Percentiles rank a stretch among this genome's conserved stretches.
These are phyloP conservation scores for Allolobophora icterica DNA, from an alignment of 2,888 invertebrate genomes.

Conservation along the genomic window DNA sequence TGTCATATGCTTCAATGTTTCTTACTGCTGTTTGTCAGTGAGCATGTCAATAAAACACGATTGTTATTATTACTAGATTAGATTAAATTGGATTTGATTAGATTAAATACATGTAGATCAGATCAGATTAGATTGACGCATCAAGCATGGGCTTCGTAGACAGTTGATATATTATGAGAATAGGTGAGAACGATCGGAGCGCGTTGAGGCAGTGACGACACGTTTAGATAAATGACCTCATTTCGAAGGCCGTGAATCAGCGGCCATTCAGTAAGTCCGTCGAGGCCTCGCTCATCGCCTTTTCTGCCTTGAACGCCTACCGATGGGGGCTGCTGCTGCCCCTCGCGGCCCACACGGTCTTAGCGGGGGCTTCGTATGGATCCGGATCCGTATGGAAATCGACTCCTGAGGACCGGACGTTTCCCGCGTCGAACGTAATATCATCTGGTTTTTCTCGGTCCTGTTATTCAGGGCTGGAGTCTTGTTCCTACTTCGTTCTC, in stretches of 20 bases:
- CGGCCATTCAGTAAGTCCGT: not conserved
- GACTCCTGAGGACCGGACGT: not conserved
- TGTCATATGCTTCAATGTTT: too few species aligned
- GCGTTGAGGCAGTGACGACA: not conserved
- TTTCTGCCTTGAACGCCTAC: constrained; percentile 2
- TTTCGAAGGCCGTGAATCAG: not conserved
- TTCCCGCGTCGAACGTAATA: not conserved
- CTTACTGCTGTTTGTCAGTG: too few species aligned
- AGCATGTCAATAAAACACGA: too few species aligned
- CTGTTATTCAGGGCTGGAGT: not conserved
- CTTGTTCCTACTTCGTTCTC: not conserved
- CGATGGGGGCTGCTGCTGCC: not conserved
- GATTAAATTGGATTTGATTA: too few species aligned
- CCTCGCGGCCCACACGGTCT: not conserved
- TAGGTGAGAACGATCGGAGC: too few species aligned
- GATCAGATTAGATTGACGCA: too few species aligned
- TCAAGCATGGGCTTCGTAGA: too few species aligned
- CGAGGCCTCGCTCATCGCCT: not conserved
- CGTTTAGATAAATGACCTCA: constrained; percentile 5
- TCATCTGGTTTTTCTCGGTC: not conserved
- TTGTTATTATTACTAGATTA: too few species aligned
- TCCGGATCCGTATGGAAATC: constrained; percentile 17
- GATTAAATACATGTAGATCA: too few species aligned
- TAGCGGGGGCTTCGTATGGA: constrained; percentile 1
- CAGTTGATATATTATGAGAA: too few species aligned